Conservation (phyloP, 2,888 invertebrate genomes). For the Dermolepida albohirtum region DNA sequence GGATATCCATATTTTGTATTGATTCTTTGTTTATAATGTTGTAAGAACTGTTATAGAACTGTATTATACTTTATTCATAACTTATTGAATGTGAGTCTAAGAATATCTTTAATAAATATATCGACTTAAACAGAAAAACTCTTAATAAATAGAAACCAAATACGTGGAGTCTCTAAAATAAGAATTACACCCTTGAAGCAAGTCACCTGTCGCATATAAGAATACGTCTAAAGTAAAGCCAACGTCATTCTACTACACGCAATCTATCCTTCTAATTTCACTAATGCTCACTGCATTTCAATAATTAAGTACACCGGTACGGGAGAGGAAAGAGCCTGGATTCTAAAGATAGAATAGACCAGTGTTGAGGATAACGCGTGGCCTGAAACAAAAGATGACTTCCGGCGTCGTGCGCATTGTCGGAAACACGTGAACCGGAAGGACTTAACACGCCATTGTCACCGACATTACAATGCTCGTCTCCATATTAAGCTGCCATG, state of each 20-base stretch:
- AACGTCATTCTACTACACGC: constrained; percentile 10
- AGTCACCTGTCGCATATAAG: no score
- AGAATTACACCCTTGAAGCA: no score
- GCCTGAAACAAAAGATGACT: constrained; percentile 49
- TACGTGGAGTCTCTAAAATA: no score
- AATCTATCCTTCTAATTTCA: constrained; percentile 38
- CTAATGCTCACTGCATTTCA: constrained; percentile 41
- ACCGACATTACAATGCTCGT: constrained; percentile 43
- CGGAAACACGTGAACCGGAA: constrained; percentile 59
- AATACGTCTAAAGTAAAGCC: not conserved
- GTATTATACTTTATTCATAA: no score
- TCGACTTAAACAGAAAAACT: no score
- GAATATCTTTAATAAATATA: no score
- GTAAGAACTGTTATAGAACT: no score
- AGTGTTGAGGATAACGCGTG: constrained; percentile 50
- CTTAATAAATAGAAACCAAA: no score
- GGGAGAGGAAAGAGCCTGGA: constrained; percentile 39
- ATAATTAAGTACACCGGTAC: constrained; percentile 41
- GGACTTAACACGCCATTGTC: constrained; percentile 60
- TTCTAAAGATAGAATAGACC: constrained; percentile 44
- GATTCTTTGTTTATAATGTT: no score
- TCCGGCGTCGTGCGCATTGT: constrained; percentile 54
- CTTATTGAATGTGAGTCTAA: no score
- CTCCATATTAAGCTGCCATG: constrained; percentile 37
- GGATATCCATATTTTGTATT: no score